Evolutionary conservation across 2,113 vertebrate genomes (phyloP).

Genomic region (pig (Sus scrofa)): T2T-Sscrofa CM000830.6:128341501-128342000

Average conservation of each 20-base stretch:
- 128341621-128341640: no score
- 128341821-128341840: background rate
- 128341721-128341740: no score
- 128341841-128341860: background rate
- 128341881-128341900: background rate
- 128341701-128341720: no score
- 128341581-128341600: background rate
- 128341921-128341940: background rate
- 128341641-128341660: no score
- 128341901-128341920: background rate
- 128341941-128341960: background rate
- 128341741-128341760: no score
- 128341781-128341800: background rate
- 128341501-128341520: background rate
- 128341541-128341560: background rate
- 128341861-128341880: background rate
- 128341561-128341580: background rate
- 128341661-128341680: no score
- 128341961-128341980: background rate
- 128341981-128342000: background rate
- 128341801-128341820: background rate
- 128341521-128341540: background rate
- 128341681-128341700: no score
- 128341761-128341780: no score
- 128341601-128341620: no score